Conservation (phyloP, 2,113 vertebrate species). For the Grammomys dolichurus region DNA sequence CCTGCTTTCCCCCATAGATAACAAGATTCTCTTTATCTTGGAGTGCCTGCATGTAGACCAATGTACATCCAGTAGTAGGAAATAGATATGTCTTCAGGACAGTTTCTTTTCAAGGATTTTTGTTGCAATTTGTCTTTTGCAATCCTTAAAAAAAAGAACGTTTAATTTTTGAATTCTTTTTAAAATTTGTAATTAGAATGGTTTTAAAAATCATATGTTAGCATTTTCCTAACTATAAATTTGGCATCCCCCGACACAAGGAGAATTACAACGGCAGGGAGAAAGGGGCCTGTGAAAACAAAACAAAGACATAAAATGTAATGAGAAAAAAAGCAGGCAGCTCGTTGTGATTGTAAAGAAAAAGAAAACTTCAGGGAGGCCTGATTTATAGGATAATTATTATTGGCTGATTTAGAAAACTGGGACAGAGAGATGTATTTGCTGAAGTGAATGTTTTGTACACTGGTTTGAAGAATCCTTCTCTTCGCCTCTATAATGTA, state of each 20-base stretch:
- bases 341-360: constrained; percentile 60
- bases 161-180: constrained; percentile 54
- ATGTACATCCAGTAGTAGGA: constrained; percentile 29
- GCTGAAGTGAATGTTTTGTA: constrained; percentile 71
- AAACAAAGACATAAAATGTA: constrained; percentile 79
- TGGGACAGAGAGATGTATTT: constrained; percentile 20
- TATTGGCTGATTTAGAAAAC: constrained; percentile 76
- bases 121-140: constrained; percentile 64
- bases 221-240: constrained; percentile 77
- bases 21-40: neutral
- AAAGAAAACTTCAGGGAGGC: constrained; percentile 69
- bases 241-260: constrained; percentile 68
- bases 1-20: neutral
- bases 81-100: constrained; percentile 34
- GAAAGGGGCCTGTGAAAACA: constrained; percentile 65
- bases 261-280: constrained; percentile 73
- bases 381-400: constrained; percentile 77
- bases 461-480: constrained; percentile 55
- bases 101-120: constrained; percentile 73
- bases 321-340: constrained; percentile 42
- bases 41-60: neutral
- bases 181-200: constrained; percentile 73
- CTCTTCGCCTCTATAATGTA: constrained; percentile 65
- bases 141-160: constrained; percentile 60
- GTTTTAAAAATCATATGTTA: constrained; percentile 76